Evolutionary conservation across 2,113 vertebrate species (phyloP), one percentile per base, ranked within the genome.

Genomic region (Argyrosomus japonicus): DNA sequence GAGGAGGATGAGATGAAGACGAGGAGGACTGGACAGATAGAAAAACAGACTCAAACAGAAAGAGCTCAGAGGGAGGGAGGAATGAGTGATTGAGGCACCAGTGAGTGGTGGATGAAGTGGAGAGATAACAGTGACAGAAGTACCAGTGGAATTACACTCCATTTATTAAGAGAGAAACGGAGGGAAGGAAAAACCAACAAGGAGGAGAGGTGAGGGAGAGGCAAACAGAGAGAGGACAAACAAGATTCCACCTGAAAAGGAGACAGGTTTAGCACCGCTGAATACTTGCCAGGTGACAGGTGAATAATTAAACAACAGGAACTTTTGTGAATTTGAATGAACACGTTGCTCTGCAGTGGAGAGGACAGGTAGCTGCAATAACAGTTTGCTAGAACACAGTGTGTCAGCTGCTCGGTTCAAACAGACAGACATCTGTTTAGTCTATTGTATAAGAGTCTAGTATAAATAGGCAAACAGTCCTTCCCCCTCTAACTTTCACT

Each of bases 61-160:
- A 14, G 45, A 47, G 45, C 36, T 40, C 36, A 14, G 45, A 47
- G 45, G 45, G 45, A 25, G 47, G 14, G n/a, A 45, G 43, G 36
- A 68, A 6, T 74, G 74, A 76, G 36, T 48, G 60, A 78, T 43
- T 32, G 70, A 75, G 45, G 67, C 61, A 50, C 15, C 58, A 53
- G 57, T 60, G 77, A 77, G 69, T 48, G 64, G 70, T 73, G 72
- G 80, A 65, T 81, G 65, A 71, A 83, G 73, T 32, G 47, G 51
- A 77, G 63, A 75, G 75, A 86, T 86, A 86, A 82, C 74, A 62
- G 40, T 40, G 58, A 62, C 73, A 72, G 54, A 67, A 3, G 51
- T 57, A 77, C 53, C 53, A 62, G 51, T 5, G 6, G 47, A 29
- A 54, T 62, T 65, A 80, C 58, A 50, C 4, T 48, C 71, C 61